phyloP scores from a whole-genome alignment of 2,888 invertebrate genomes.

The Tridacna gigas region DNA sequence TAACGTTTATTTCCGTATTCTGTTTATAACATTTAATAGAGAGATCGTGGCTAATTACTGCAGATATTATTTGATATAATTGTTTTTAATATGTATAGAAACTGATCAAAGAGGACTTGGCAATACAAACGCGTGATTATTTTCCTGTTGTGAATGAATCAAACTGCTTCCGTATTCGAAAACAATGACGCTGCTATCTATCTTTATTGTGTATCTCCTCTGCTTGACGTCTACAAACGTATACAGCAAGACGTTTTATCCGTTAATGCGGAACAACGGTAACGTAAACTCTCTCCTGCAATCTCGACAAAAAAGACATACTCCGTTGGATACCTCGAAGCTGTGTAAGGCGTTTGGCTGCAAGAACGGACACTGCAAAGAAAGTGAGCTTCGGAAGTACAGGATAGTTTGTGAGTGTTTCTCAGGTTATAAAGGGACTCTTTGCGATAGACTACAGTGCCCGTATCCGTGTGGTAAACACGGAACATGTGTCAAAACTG shows the following conservation, averaged over 20 bases:
- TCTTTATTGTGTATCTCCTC: neutral
- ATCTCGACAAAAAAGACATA: constrained; percentile 44
- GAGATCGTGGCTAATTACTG: constrained; percentile 1
- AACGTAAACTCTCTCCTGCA: neutral
- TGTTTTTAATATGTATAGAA: no score
- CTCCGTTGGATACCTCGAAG: constrained; percentile 40
- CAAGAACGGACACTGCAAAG: constrained; percentile 58
- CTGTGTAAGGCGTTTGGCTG: constrained; percentile 63
- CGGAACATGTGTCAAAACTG: constrained; percentile 55
- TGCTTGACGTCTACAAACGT: neutral
- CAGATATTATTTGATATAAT: no score
- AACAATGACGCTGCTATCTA: neutral
- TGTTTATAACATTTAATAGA: neutral
- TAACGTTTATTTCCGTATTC: constrained; percentile 18
- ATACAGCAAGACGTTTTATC: constrained; percentile 3
- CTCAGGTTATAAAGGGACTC: constrained; percentile 55
- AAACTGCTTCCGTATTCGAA: neutral
- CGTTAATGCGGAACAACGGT: neutral
- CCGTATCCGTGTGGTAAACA: constrained; percentile 58
- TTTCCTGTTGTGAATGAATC: neutral
- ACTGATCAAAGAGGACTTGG: no score
- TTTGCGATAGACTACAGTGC: constrained; percentile 56
- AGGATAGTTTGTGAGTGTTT: constrained; percentile 63
- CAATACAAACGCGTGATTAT: neutral
- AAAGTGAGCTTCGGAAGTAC: constrained; percentile 53